Base-by-base conservation (phyloP, 1,140 invertebrate genomes). In the Zaprionus nigranus region DNA sequence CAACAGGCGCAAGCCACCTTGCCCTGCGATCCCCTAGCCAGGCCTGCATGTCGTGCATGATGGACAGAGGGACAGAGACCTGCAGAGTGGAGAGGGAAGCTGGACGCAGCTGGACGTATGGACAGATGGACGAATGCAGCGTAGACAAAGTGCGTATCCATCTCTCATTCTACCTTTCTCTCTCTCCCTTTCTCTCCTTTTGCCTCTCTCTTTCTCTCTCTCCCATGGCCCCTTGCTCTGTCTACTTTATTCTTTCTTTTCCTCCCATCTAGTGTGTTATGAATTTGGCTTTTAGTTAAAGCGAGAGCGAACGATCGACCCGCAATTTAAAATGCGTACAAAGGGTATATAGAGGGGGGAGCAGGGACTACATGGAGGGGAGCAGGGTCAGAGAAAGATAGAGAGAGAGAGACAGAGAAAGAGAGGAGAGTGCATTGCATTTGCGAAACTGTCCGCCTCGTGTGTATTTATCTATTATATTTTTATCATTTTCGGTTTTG, bases 101-200 rank as follows among this genome's bases (percentile, higher is more conserved):
- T 13, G 9, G 13, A 2, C 53, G 28, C 24, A 40, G 12, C 34
- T 5, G 26, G 38, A 40, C 7, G 15, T 26, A n/a, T 22, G 15
- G 67, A 22, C 34, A 20, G 26, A 59, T 43, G 24, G 72, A 57
- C 66, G 70, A 34, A 56, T 65, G 38, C 62, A 72, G 30, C 43
- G 64, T 49, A 56, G 68, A 60, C 57, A 66, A 77, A 72, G 74
- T 77, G 74, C 74, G 74, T 75, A 38, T 56, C 40, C 34, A 34
- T 20, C 54, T 36, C 40, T 30, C 38, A 5, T 28, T 30, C 12
- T 30, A 7, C 51, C 28, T 34, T 12, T 72, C 20, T 30, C 43
- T n/a, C n/a, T 22, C 28, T 11, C n/a, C n/a, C n/a, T n/a, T n/a
- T n/a, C 24, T 26, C 58, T 9, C 3, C 15, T 5, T 12, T 0